phyloP scores from a whole-genome alignment of 2,797 vertebrate genomes.

The Poecilia wingei region DNA sequence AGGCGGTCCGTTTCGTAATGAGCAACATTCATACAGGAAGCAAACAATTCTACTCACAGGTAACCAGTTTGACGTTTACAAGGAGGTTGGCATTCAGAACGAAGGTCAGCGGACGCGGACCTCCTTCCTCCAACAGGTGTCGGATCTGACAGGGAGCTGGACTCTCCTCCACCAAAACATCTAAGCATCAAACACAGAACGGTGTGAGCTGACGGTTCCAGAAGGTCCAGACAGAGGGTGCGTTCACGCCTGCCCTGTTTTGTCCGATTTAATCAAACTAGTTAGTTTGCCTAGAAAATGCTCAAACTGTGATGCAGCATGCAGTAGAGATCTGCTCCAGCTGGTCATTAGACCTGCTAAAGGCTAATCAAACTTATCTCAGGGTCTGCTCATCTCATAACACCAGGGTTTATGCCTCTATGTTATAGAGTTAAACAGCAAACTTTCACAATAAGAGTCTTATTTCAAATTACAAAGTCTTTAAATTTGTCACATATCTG shows the following conservation, averaged over 20 bases:
- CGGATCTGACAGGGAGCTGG: constrained; percentile 86
- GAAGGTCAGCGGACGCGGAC: constrained; percentile 86
- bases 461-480: too few species aligned
- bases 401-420: not conserved
- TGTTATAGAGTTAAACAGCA: not conserved
- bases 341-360: not conserved
- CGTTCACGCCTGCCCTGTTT: too few species aligned
- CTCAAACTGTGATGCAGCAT: too few species aligned
- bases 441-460: not conserved
- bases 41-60: constrained; percentile 82
- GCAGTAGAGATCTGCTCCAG: too few species aligned
- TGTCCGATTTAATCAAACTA: too few species aligned
- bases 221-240: not conserved
- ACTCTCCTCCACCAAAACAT: constrained; percentile 84
- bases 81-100: constrained; percentile 92
- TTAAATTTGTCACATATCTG: too few species aligned
- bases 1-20: not conserved
- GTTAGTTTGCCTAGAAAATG: too few species aligned
- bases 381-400: not conserved
- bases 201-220: not conserved
- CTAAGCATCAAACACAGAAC: constrained; percentile 65
- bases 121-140: constrained; percentile 84
- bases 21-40: not conserved
- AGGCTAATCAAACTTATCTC: not conserved
- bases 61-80: constrained; percentile 89